These are phyloP conservation scores for Colossoma macropomum DNA, from an alignment of 2,113 vertebrate genomes.

Conservation along the genomic window DNA sequence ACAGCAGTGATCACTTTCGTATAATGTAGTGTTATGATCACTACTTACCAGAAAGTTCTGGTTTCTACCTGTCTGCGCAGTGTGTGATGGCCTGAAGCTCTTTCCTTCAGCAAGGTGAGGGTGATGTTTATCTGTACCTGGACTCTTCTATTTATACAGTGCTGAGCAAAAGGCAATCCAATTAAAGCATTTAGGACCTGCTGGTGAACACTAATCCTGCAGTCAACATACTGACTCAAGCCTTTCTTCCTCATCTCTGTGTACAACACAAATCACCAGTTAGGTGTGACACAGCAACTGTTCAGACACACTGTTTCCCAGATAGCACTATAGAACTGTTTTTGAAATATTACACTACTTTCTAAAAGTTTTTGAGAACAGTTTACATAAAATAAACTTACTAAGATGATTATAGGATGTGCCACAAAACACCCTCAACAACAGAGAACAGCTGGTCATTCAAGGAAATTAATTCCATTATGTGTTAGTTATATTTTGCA, in stretches of 20 bases:
- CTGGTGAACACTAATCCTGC: constrained; percentile 67
- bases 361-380: too few relatives aligned
- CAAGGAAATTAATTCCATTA: too few relatives aligned
- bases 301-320: background rate
- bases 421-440: too few relatives aligned
- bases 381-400: too few relatives aligned
- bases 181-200: constrained; percentile 69
- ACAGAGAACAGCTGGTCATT: too few relatives aligned
- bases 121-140: constrained; percentile 50
- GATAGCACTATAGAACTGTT: background rate
- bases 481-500: too few relatives aligned
- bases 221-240: constrained; percentile 44
- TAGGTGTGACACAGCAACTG: background rate
- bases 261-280: background rate
- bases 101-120: constrained; percentile 41
- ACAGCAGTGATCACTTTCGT: background rate
- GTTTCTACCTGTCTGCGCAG: background rate
- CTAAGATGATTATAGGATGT: too few relatives aligned
- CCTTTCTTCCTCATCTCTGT: constrained; percentile 41
- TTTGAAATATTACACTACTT: background rate
- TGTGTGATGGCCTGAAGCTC: constrained; percentile 40
- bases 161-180: constrained; percentile 66
- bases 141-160: constrained; percentile 67
- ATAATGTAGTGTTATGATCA: background rate
- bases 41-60: constrained; percentile 60